These are phyloP conservation scores for Leptopilina clavipes DNA, from an alignment of 1,140 invertebrate genomes.

Conservation along the genomic window DNA sequence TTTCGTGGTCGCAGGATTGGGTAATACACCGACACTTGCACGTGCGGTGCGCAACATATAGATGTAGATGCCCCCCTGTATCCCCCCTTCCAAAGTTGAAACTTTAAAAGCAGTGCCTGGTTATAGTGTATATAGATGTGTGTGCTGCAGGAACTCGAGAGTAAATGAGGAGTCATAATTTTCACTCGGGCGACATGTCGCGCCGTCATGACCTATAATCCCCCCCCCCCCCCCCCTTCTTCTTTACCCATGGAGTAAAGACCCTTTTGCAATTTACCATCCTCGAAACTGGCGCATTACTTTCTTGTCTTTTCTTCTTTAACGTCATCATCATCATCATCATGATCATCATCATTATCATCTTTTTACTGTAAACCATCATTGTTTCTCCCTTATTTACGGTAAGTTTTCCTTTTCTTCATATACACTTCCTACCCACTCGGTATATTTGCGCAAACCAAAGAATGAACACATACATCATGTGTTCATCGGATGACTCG, in stretches of 20 bases:
- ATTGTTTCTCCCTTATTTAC: background rate
- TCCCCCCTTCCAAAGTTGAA: conserved; percentile 36
- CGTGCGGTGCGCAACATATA: conserved; percentile 13
- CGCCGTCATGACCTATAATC: conserved; percentile 58
- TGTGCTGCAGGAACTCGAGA: conserved; percentile 39
- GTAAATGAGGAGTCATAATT: conserved; percentile 71
- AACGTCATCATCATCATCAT: too few species aligned
- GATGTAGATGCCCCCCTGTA: conserved; percentile 26
- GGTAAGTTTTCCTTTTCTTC: background rate
- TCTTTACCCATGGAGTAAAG: conserved; percentile 3
- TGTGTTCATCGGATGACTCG: conserved; percentile 49
- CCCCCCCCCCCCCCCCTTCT: background rate
- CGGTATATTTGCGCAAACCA: conserved; percentile 48
- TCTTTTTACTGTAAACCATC: conserved; percentile 18
- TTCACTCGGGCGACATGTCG: conserved; percentile 61
- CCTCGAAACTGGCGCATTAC: conserved; percentile 44
- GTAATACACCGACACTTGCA: background rate
- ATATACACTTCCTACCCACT: conserved; percentile 47
- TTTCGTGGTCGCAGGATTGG: background rate
- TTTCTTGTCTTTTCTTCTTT: conserved; percentile 34
- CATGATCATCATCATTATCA: too few species aligned
- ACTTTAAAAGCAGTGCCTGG: conserved; percentile 53
- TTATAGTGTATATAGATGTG: conserved; percentile 38
- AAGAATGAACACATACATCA: conserved; percentile 50
- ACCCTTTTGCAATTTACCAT: conserved; percentile 50